Evolutionary conservation across 2,797 vertebrate genomes (phyloP), one percentile per base, ranked within the genome.

Genomic region (Hydrolagus colliei): DNA sequence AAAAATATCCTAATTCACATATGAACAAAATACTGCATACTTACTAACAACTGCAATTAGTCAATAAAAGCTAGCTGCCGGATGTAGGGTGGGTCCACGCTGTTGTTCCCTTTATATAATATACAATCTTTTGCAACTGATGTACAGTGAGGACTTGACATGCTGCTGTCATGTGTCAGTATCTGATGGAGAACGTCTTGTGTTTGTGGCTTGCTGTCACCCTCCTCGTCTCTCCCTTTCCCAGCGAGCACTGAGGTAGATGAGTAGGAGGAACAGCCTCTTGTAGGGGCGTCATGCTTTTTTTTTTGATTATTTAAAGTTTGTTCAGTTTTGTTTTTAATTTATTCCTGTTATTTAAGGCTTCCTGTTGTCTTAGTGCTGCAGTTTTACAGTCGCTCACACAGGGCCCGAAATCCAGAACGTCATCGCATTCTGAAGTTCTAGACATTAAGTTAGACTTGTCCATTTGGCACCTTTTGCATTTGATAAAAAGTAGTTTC

Each of bases 11-110:
- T 94, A 95, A 92, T 94, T 95, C 95, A 96, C 93, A 86, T 91
- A 91, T 94, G 94, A 94, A 96, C 94, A 92, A 95, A 97, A 97
- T 94, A 96, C 96, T 94, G 95, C 94, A 96, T 95, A 92, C 94
- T 95, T 96, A 96, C 94, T 94, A 92, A 95, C 92, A 88, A 94
- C 92, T 91, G 94, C 92, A 92, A 93, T 90, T 91, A 93, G 94
- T 94, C 89, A 86, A 93, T 92, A 94, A 91, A 92, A 93, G 95
- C 92, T 96, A 97, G 96, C 96, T 97, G 96, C 96, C 96, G 93
- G 94, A 93, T 94, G 92, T 88, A 91, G 93, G 94, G 95, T 92
- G 92, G 94, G 92, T 94, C 92, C 91, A 91, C 89, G 90, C 88
- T 91, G 93, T 91, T 92, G 91, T 93, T 94, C 94, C 93, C 93